Percentiles rank a stretch among this genome's conserved stretches.
Evolutionary conservation across 35 echinoderm and acorn worm species (phyloP).

Genomic region (Heliocidaris erythrogramma): DNA sequence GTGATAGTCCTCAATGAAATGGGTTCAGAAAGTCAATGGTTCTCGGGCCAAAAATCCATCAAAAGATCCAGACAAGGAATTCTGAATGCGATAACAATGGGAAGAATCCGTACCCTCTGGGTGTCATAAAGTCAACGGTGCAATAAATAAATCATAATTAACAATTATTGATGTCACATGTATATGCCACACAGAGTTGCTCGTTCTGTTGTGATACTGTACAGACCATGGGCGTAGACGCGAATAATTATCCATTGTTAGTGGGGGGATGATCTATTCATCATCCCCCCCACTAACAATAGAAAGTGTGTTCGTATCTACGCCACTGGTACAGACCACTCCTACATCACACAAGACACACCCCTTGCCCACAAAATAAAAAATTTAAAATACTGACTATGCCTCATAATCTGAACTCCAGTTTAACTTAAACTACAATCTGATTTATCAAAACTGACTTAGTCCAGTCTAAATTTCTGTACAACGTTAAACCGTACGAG

Average conservation of each 20-base stretch:
- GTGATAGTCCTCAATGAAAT: not conserved
- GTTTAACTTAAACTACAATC: too few relatives aligned
- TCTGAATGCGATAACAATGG: not conserved
- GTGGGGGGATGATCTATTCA: too few relatives aligned
- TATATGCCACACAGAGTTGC: not conserved
- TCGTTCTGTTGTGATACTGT: not conserved
- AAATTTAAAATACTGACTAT: too few relatives aligned
- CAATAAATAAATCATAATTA: not conserved
- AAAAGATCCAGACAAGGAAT: not conserved
- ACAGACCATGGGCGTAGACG: too few relatives aligned
- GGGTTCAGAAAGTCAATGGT: not conserved
- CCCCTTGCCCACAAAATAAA: not conserved
- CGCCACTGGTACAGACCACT: too few relatives aligned
- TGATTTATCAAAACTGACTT: too few relatives aligned
- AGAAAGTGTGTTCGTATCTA: too few relatives aligned
- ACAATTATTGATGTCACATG: not conserved
- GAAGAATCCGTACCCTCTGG: not conserved
- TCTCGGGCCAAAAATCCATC: not conserved
- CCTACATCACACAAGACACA: not conserved
- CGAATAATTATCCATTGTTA: too few relatives aligned
- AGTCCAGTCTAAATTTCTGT: too few relatives aligned
- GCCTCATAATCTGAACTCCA: too few relatives aligned
- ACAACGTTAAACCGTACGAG: too few relatives aligned
- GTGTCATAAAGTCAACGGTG: not conserved
- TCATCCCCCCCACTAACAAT: too few relatives aligned